Evolutionary conservation across 1,140 invertebrate genomes (phyloP).

Genomic region (Eurosta solidaginis): DNA sequence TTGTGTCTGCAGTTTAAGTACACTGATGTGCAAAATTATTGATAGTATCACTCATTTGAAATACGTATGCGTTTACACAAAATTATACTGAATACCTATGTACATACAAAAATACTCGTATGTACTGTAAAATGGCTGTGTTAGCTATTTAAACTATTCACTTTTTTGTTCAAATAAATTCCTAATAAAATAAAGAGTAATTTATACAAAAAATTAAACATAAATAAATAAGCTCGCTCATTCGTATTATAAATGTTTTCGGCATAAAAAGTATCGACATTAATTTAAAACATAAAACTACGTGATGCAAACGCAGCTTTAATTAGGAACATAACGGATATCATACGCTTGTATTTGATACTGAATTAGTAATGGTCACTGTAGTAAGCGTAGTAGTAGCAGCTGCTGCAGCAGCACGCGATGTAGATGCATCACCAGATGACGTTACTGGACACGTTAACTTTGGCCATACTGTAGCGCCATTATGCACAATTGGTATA

Average conservation of each 20-base stretch:
- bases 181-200: not conserved
- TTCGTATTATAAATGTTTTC: too few relatives aligned
- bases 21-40: not conserved
- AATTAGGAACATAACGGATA: too few relatives aligned
- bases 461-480: not conserved
- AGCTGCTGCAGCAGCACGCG: conserved; percentile 41
- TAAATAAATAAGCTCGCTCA: conserved; percentile 2
- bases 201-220: not conserved
- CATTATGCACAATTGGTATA: not conserved
- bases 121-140: not conserved
- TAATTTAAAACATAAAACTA: not conserved
- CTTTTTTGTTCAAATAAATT: not conserved
- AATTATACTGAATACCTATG: too few relatives aligned
- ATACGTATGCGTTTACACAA: too few relatives aligned
- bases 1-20: not conserved
- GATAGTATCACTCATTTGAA: not conserved
- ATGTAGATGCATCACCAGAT: conserved; percentile 43
- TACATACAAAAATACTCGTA: too few relatives aligned
- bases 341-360: conserved; percentile 35
- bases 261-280: not conserved
- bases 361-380: conserved; percentile 6
- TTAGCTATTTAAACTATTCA: conserved; percentile 7
- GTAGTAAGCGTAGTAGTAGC: not conserved
- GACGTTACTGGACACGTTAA: not conserved
- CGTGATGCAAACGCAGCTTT: not conserved